A percentile compares a stretch with the other conserved stretches of the same genome.
phyloP scores from a whole-genome alignment of 2,797 vertebrate genomes.

The Eptatretus atami region DNA sequence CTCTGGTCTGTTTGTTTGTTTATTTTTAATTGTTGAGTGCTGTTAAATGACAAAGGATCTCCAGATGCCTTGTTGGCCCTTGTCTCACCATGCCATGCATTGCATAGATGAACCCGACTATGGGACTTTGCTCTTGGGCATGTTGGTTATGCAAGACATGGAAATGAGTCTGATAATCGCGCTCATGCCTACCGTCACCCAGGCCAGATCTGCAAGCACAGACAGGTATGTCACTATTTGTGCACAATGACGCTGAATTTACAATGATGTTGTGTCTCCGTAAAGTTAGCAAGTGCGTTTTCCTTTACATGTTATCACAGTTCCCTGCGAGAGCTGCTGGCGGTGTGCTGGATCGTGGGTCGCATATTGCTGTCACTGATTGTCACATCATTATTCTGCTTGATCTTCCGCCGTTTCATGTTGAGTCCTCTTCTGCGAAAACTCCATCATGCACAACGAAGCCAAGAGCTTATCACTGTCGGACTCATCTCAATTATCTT shows the following conservation, averaged over 20 bases:
- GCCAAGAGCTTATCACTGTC: slow-evolving; percentile 67
- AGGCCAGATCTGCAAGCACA: slow-evolving; percentile 29
- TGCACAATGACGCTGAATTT: too few relatives aligned
- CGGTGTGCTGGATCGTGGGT: slow-evolving; percentile 30
- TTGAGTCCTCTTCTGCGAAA: slow-evolving; percentile 66
- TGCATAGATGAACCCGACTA: slow-evolving; percentile 55
- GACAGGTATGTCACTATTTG: slow-evolving; percentile 22
- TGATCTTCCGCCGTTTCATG: slow-evolving; percentile 36
- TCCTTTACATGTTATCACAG: slow-evolving; percentile 16
- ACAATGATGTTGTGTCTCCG: background rate
- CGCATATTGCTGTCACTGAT: slow-evolving; percentile 49
- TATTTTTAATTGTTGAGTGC: too few relatives aligned
- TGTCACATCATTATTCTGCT: slow-evolving; percentile 40
- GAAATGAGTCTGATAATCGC: slow-evolving; percentile 93
- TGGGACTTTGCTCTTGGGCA: slow-evolving; percentile 58
- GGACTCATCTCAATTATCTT: slow-evolving; percentile 68
- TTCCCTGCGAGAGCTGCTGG: slow-evolving; percentile 30
- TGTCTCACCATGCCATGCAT: background rate
- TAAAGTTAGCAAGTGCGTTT: background rate
- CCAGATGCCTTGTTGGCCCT: background rate
- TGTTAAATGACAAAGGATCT: background rate
- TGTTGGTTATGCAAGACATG: slow-evolving; percentile 87
- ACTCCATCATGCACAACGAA: slow-evolving; percentile 15
- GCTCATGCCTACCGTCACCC: slow-evolving; percentile 53
- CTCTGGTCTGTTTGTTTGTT: too few relatives aligned